Percentiles rank a stretch among this genome's conserved stretches.
Conservation (phyloP, 2,888 invertebrate species). For the Acanthosepion pharaonis region DNA sequence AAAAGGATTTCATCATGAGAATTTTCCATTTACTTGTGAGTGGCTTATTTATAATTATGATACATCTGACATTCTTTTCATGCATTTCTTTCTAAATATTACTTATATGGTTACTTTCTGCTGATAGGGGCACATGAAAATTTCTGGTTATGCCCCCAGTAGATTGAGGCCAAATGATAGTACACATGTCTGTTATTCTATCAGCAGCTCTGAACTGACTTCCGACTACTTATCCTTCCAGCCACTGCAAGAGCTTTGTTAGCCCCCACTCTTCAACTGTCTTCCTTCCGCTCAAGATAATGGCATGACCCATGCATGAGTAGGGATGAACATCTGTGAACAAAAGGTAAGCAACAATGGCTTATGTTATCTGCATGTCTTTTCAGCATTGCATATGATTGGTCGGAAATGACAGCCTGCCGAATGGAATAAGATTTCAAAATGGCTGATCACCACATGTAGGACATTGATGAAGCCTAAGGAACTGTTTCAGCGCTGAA, state of each 20-base stretch:
- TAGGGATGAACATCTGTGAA: background rate
- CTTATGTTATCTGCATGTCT: background rate
- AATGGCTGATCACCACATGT: background rate
- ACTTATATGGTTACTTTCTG: background rate
- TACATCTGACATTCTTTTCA: background rate
- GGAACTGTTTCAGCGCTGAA: conserved; percentile 33
- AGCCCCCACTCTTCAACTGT: background rate
- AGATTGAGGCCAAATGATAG: background rate
- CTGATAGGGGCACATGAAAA: background rate
- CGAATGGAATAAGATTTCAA: background rate
- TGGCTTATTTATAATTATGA: too few relatives aligned
- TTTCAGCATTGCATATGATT: conserved; percentile 7
- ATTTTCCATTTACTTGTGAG: too few relatives aligned
- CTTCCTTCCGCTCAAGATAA: background rate
- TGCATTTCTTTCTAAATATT: background rate
- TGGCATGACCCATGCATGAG: background rate
- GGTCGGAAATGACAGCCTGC: background rate
- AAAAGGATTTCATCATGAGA: too few relatives aligned
- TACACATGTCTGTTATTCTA: background rate
- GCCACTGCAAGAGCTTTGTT: background rate
- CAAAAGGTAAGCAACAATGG: conserved; percentile 18
- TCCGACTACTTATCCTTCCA: background rate
- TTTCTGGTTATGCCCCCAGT: background rate
- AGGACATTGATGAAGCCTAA: background rate
- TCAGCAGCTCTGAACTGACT: background rate